Percentiles rank a stretch among this genome's conserved stretches.
Evolutionary conservation across 2,888 invertebrate genomes (phyloP).

Genomic region (Sceliomorpha sp.): DNA sequence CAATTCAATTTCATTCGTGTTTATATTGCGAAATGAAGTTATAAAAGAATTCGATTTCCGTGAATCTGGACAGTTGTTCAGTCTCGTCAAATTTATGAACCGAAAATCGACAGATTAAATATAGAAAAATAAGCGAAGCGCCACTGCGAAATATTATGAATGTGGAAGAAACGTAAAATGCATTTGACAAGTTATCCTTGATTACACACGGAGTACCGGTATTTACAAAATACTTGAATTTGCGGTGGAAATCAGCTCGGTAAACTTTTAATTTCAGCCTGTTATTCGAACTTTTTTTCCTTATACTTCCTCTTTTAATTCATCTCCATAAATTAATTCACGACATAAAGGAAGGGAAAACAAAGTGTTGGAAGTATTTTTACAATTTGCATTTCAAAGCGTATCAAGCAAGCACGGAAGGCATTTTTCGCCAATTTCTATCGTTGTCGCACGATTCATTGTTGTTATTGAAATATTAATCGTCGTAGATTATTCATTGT

Average conservation of each 20-base stretch:
- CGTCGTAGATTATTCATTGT: too few relatives aligned
- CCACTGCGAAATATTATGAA: background rate
- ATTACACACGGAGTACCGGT: conserved; percentile 31
- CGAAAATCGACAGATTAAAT: too few relatives aligned
- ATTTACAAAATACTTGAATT: conserved; percentile 39
- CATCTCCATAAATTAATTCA: background rate
- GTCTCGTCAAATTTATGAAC: too few relatives aligned
- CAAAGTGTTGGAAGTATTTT: conserved; percentile 5
- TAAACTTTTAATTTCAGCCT: conserved; percentile 30
- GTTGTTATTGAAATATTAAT: too few relatives aligned
- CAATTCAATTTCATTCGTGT: too few relatives aligned
- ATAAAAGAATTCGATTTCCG: too few relatives aligned
- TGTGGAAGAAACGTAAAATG: conserved; percentile 32
- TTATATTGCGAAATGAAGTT: too few relatives aligned
- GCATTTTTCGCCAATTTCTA: background rate
- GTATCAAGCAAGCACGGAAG: background rate
- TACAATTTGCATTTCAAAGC: background rate
- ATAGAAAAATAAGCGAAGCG: too few relatives aligned
- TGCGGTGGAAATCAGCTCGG: conserved; percentile 34
- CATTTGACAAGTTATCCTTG: conserved; percentile 37
- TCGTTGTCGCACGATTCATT: background rate
- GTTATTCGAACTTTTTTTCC: conserved; percentile 6
- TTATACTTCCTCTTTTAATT: conserved; percentile 2
- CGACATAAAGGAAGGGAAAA: background rate
- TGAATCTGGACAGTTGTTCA: too few relatives aligned